Evolutionary conservation across 2,113 vertebrate genomes (phyloP).

Genomic region (Gymnogyps californianus): DNA sequence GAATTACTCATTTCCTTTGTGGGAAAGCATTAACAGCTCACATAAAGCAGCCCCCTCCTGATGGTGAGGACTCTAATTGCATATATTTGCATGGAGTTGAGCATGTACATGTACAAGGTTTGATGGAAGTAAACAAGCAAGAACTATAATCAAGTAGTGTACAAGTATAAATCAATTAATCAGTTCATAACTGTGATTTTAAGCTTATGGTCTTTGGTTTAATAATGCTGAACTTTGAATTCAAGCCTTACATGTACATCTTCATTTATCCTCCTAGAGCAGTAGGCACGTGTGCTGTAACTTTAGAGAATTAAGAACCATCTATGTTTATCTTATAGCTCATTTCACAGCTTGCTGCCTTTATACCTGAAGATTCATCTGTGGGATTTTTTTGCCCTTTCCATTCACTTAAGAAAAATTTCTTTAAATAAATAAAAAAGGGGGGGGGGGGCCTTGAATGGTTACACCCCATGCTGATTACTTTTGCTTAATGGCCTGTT

Average conservation of each 20-base stretch:
- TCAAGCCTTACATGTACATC: background rate
- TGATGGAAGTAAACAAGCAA: background rate
- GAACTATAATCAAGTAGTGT: background rate
- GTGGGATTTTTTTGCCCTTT: background rate
- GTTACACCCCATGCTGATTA: constrained; percentile 24
- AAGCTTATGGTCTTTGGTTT: background rate
- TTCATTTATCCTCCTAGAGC: background rate
- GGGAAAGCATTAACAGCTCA: background rate
- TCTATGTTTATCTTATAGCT: background rate
- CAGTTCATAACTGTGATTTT: background rate
- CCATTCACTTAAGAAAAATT: constrained; percentile 32
- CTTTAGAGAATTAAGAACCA: constrained; percentile 9
- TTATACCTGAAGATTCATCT: constrained; percentile 33
- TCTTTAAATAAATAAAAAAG: background rate
- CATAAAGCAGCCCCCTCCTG: background rate
- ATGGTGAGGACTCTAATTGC: background rate
- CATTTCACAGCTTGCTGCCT: constrained; percentile 53
- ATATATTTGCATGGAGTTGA: background rate
- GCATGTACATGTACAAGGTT: background rate
- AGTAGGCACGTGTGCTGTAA: background rate
- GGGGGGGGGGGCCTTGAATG: background rate
- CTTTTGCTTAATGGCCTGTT: constrained; percentile 58
- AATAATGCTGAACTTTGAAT: background rate
- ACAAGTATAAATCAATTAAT: background rate
- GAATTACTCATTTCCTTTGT: constrained; percentile 37